Evolutionary conservation across 2,797 vertebrate genomes (phyloP), one percentile per base, ranked within the genome.

Genomic region (Hydrocynus forskahlii): DNA sequence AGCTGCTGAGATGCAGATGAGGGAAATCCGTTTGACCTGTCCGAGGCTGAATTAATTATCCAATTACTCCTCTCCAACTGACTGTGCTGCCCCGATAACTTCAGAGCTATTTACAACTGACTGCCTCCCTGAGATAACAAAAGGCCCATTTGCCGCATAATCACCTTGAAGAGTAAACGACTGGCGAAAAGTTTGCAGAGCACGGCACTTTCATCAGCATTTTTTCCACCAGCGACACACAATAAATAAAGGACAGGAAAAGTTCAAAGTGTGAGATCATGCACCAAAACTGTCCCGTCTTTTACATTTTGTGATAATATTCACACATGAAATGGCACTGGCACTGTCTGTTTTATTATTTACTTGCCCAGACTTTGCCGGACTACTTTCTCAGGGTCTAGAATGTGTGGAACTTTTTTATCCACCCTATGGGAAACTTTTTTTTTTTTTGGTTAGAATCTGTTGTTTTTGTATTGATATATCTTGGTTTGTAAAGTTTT

Each of bases 21-120:
- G 88, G 75, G 90, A 89, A 93, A 92, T 91, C 90, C 57, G 85
- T 92, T 92, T 92, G 89, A 92, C 91, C 91, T 92, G 92, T 93
- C 91, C 86, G 13, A 79, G 83, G 86, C 88, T 90, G 91, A 94
- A 94, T 93, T 93, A 93, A 93, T 93, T 93, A 94, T 93, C 92
- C 92, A 93, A 94, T 93, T 94, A 92, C 86, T 91, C 80, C 86
- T 91, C 87, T 91, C 86, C 84, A 38, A 89, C 87, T 88, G 91
- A 94, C 90, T 94, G 93, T 84, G 87, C 87, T 76, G 85, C 86
- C 85, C 84, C 91, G 93, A 94, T 94, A 93, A 92, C 89, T 91
- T 89, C 70, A 78, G 78, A 87, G 86, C 90, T 92, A 92, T 93
- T 93, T 91, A 92, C 92, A 88, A 91, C 89, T 75, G 88, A 90